Evolutionary conservation across 1,140 invertebrate genomes (phyloP), one percentile per base, ranked within the genome.

Genomic region (Acarapis woodi): DNA sequence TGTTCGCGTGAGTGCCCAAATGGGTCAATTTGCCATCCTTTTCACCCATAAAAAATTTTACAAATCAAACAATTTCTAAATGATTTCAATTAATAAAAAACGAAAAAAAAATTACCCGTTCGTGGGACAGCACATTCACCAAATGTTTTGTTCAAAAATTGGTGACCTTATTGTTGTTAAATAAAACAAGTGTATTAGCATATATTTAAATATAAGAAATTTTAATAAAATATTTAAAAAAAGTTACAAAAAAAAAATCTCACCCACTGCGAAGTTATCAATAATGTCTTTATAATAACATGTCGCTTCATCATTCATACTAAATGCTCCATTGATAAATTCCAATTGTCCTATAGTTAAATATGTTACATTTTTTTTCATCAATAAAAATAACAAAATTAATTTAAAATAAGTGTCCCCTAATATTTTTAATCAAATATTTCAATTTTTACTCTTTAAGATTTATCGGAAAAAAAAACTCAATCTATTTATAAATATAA

Each of bases 221-320:
- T n/a, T n/a, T n/a, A n/a, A n/a, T n/a, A n/a, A n/a, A n/a, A n/a
- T n/a, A n/a, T n/a, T n/a, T n/a, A n/a, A n/a, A n/a, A n/a, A n/a
- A n/a, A n/a, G n/a, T n/a, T n/a, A n/a, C n/a, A n/a, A n/a, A n/a
- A n/a, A n/a, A n/a, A n/a, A n/a, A n/a, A n/a, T n/a, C n/a, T n/a
- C n/a, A n/a, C n/a, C 82, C 66, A 94, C 85, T 44, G 93, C 77
- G n/a, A 94, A 64, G 54, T 96, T 87, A 46, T 94, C 82, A 22
- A 96, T 55, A 65, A 94, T 80, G 15, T 80, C 71, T 50, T 76
- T 90, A 35, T 90, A 66, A 52, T 90, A 79, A 0, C 78, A 69
- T 39, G 76, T 83, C 0, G 87, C 87, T 60, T 96, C 88, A 49
- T 96, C 88, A 0, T 77, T 82, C 85, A 94, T 94, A 0, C 93